These are phyloP conservation scores for Amphipoea oculea DNA, from an alignment of 2,888 invertebrate species.

Conservation along the genomic window DNA sequence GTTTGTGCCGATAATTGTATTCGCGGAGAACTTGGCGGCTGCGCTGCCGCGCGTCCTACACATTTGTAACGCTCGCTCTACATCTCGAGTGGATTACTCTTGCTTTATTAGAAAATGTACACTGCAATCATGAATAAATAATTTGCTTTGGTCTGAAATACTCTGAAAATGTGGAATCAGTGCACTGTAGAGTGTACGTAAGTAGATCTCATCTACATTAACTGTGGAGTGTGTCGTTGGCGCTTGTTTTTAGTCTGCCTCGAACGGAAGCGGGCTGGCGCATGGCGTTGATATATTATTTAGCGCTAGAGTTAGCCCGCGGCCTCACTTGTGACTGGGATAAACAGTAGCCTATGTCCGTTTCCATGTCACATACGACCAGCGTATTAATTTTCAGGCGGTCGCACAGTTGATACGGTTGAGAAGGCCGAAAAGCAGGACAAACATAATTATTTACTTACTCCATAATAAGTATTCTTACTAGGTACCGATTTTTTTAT, in stretches of 20 bases:
- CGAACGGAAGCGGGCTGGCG: conserved; percentile 48
- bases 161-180: conserved; percentile 45
- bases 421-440: not conserved
- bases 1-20: conserved; percentile 60
- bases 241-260: conserved; percentile 44
- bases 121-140: conserved; percentile 43
- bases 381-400: conserved; percentile 4
- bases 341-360: conserved; percentile 25
- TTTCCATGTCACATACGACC: conserved; percentile 1
- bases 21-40: conserved; percentile 39
- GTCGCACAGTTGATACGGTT: not conserved
- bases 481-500: no score
- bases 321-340: conserved; percentile 11
- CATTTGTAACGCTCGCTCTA: conserved; percentile 35
- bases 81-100: conserved; percentile 39
- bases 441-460: not conserved
- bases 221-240: conserved; percentile 29
- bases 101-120: conserved; percentile 47
- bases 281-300: conserved; percentile 55
- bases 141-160: conserved; percentile 39
- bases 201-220: conserved; percentile 50
- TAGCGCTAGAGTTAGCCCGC: conserved; percentile 21
- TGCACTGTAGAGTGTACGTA: conserved; percentile 30
- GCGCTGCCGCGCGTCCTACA: conserved; percentile 21
- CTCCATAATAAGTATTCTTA: no score